Percentiles rank a stretch among this genome's conserved stretches.
These are phyloP conservation scores for Meriones unguiculatus DNA, from an alignment of 2,113 vertebrate genomes.

Conservation along the genomic window DNA sequence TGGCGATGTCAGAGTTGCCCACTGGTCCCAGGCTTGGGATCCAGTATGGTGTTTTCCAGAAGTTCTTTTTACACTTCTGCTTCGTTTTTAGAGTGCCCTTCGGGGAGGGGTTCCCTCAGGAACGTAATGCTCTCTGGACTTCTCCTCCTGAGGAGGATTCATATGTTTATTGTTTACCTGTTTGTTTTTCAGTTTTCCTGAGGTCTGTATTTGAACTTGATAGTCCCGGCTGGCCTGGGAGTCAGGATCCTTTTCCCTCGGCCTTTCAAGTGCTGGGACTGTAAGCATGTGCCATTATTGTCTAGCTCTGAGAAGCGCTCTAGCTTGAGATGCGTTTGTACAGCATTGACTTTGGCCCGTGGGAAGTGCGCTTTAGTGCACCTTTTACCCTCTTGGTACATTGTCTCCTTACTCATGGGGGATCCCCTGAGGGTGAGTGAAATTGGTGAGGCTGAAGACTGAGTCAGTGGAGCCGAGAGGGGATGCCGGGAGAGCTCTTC, in stretches of 20 bases:
- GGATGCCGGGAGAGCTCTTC: not conserved
- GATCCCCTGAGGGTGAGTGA: constrained; percentile 15
- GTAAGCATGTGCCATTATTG: not conserved
- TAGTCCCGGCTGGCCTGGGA: not conserved
- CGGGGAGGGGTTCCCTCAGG: not conserved
- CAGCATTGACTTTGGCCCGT: not conserved
- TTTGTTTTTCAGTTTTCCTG: not conserved
- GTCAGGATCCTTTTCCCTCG: not conserved
- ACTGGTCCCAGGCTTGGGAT: not conserved
- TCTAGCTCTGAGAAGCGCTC: not conserved
- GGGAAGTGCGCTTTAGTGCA: constrained; percentile 50
- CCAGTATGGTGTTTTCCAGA: not conserved
- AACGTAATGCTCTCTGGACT: constrained; percentile 8
- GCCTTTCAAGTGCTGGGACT: not conserved
- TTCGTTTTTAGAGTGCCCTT: constrained; percentile 12
- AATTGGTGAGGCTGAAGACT: constrained; percentile 38
- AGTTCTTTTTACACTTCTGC: not conserved
- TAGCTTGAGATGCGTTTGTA: constrained; percentile 17
- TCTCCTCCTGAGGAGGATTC: constrained; percentile 22
- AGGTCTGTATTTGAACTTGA: not conserved
- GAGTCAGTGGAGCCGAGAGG: not conserved
- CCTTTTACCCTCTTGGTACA: constrained; percentile 43
- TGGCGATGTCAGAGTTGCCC: not conserved
- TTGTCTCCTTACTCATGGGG: not conserved
- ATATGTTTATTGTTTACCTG: not conserved